A percentile compares a stretch with the other conserved stretches of the same genome.
phyloP scores from a whole-genome alignment of 2,113 vertebrate species.

The Syngnathus typhle region DNA sequence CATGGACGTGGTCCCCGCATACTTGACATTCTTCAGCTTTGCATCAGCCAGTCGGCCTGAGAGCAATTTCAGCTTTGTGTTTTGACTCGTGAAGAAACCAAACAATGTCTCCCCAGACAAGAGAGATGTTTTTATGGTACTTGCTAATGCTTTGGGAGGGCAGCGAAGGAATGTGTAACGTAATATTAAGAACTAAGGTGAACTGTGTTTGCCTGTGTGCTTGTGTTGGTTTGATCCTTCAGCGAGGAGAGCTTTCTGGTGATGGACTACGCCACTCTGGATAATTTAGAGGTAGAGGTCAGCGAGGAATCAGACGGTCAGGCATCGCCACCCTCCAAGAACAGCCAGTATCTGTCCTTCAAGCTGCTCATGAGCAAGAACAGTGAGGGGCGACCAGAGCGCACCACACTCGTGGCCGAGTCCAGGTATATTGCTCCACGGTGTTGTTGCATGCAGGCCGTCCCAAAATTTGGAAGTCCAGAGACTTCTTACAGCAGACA shows the following conservation, averaged over 20 bases:
- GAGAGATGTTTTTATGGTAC: conserved; percentile 29
- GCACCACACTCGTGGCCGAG: conserved; percentile 75
- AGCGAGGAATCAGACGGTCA: conserved; percentile 56
- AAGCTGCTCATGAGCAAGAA: conserved; percentile 78
- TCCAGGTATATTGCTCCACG: conserved; percentile 64
- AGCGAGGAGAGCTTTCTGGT: conserved; percentile 85
- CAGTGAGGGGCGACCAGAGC: conserved; percentile 79
- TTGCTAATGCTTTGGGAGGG: background rate
- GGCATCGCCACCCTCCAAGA: conserved; percentile 39
- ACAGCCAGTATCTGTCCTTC: conserved; percentile 63
- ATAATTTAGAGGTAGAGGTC: conserved; percentile 75
- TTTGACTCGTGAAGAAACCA: conserved; percentile 55
- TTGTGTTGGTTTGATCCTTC: background rate
- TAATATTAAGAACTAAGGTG: background rate
- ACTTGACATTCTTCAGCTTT: conserved; percentile 55
- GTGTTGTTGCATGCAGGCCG: background rate
- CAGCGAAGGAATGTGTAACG: background rate
- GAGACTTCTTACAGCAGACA: too few relatives aligned
- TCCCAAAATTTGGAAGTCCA: too few relatives aligned
- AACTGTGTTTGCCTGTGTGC: background rate
- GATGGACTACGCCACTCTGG: conserved; percentile 81
- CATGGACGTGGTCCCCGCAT: conserved; percentile 41
- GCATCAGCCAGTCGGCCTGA: conserved; percentile 40
- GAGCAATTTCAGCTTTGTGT: conserved; percentile 35
- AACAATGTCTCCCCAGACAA: conserved; percentile 50